Evolutionary conservation across 2,113 vertebrate species (phyloP).

Genomic region (Numida meleagris): DNA sequence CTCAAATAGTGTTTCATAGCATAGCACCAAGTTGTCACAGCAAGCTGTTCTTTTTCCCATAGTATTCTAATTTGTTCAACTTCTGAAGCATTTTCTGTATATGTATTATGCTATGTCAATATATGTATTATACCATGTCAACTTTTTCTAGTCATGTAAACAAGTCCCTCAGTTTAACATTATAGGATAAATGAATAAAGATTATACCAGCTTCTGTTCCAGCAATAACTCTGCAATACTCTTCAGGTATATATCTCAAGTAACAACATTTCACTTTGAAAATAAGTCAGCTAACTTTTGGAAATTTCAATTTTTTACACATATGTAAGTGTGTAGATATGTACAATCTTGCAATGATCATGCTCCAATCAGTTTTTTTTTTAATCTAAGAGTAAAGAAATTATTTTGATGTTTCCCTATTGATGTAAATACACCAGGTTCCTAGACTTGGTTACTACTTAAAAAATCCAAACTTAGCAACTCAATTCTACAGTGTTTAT

Average conservation of each 20-base stretch:
- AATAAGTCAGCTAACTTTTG: slow-evolving; percentile 7
- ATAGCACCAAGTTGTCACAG: not conserved
- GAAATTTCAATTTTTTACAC: not conserved
- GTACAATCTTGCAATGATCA: not conserved
- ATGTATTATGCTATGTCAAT: not conserved
- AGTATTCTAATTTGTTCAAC: not conserved
- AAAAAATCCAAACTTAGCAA: slow-evolving; percentile 64
- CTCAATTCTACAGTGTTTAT: slow-evolving; percentile 76
- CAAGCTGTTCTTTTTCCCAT: not conserved
- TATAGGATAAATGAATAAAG: not conserved
- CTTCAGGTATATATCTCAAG: not conserved
- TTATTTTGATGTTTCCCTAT: slow-evolving; percentile 20
- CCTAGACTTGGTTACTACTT: not conserved
- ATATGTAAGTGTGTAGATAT: not conserved
- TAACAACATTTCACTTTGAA: not conserved
- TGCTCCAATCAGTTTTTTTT: slow-evolving; percentile 36
- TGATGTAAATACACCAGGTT: not conserved
- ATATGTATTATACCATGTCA: too few species aligned
- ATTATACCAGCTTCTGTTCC: not conserved
- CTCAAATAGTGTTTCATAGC: not conserved
- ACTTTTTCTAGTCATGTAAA: not conserved
- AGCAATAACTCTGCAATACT: not conserved
- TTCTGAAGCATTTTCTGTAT: not conserved
- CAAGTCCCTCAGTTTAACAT: not conserved
- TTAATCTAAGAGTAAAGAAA: slow-evolving; percentile 18